These are phyloP conservation scores for Ceratotherium simum DNA, from an alignment of 2,113 vertebrate species.

Conservation along the genomic window DNA sequence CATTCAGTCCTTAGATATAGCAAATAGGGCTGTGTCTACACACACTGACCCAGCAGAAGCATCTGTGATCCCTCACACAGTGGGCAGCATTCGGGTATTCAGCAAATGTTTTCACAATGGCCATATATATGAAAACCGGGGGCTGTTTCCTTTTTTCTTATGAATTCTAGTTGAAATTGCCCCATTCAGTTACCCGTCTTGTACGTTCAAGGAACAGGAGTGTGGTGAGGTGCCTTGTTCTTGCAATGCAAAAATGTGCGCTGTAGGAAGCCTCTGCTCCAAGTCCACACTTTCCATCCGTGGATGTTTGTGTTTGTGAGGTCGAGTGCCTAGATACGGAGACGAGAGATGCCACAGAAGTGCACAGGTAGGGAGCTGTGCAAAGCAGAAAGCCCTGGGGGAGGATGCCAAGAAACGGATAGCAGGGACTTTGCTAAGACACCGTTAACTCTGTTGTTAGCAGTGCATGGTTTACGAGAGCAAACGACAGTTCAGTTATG, in stretches of 20 bases:
- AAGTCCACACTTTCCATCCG: not conserved
- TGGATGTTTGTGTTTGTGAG: conserved; percentile 19
- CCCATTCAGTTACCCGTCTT: not conserved
- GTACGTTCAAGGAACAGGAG: not conserved
- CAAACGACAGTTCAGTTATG: not conserved
- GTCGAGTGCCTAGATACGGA: not conserved
- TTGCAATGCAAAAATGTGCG: not conserved
- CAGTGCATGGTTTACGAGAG: not conserved
- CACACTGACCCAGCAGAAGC: not conserved
- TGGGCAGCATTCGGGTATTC: not conserved
- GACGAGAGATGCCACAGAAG: not conserved
- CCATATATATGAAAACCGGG: not conserved
- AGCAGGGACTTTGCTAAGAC: conserved; percentile 17
- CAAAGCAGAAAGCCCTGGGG: not conserved
- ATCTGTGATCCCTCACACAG: not conserved
- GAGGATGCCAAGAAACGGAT: not conserved
- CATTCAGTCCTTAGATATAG: not conserved
- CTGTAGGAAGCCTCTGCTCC: not conserved
- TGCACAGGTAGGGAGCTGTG: not conserved
- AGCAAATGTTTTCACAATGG: not conserved
- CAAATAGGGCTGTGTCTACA: not conserved
- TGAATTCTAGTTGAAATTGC: not conserved
- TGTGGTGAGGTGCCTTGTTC: not conserved
- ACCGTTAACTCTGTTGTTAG: not conserved
- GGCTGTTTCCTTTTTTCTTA: not conserved